phyloP scores from a whole-genome alignment of 2,888 invertebrate genomes.

The Tanypteryx hageni region DNA sequence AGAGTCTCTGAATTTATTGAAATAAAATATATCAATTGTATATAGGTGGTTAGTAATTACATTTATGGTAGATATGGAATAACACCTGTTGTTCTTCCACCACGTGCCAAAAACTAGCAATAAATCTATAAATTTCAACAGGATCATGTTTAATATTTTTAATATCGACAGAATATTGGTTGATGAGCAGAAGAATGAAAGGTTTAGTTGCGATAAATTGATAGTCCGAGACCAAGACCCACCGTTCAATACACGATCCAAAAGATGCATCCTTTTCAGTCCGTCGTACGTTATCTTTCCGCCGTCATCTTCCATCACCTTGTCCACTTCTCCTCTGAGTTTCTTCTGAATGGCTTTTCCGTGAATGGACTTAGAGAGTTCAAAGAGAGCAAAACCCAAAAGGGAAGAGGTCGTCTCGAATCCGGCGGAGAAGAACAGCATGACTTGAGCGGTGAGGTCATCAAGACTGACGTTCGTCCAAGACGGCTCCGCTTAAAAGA shows the following conservation, averaged over 20 bases:
- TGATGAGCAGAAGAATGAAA: background rate
- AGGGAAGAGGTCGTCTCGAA: conserved; percentile 71
- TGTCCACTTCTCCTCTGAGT: conserved; percentile 69
- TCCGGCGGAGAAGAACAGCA: conserved; percentile 71
- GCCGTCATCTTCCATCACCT: conserved; percentile 68
- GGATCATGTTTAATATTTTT: no score
- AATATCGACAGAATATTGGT: background rate
- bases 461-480: conserved; percentile 32
- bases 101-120: no score
- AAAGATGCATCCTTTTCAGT: conserved; percentile 63
- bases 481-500: conserved; percentile 22
- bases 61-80: no score
- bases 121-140: no score
- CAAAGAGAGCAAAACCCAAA: conserved; percentile 69
- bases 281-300: conserved; percentile 69
- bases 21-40: no score
- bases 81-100: no score
- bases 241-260: conserved; percentile 31
- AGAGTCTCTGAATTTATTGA: conserved; percentile 41
- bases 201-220: background rate
- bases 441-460: conserved; percentile 68
- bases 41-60: no score
- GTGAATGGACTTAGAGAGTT: conserved; percentile 67
- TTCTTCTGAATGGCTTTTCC: conserved; percentile 70
- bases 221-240: background rate